phyloP scores from a whole-genome alignment of 1,140 invertebrate species.

The Macrocentrus cingulum region DNA sequence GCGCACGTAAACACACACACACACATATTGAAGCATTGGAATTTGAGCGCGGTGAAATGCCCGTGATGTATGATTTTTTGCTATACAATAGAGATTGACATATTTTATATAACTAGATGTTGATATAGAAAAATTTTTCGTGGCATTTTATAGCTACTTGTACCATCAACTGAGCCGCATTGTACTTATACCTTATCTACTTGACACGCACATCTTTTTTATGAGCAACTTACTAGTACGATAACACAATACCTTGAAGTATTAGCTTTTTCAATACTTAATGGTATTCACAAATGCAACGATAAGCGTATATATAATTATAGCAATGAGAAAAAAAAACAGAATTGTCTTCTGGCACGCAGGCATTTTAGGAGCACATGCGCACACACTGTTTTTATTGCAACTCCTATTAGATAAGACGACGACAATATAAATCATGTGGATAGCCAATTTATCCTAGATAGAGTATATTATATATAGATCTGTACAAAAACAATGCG shows the following conservation, averaged over 20 bases:
- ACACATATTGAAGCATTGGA: too few species aligned
- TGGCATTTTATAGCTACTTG: neutral
- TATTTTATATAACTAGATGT: conserved; percentile 5
- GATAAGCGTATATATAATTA: neutral
- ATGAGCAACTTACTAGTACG: neutral
- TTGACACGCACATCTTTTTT: conserved; percentile 13
- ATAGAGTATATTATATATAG: conserved; percentile 19
- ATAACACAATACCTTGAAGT: neutral
- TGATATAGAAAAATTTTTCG: neutral
- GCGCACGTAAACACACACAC: too few species aligned
- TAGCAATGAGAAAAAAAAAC: too few species aligned
- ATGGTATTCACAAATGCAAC: conserved; percentile 1
- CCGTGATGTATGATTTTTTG: conserved; percentile 1
- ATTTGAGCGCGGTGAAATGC: too few species aligned
- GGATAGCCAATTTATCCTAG: conserved; percentile 37
- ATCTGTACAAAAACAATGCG: conserved; percentile 39
- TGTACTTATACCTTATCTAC: conserved; percentile 2
- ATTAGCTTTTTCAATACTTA: neutral
- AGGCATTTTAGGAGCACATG: neutral
- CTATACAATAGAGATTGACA: conserved; percentile 2
- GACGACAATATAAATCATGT: conserved; percentile 45
- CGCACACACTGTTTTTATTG: conserved; percentile 4
- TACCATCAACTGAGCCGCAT: neutral
- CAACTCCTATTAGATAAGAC: conserved; percentile 32
- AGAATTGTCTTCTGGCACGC: conserved; percentile 2